Conservation (phyloP, 2,888 invertebrate species). For the Magallana nippona region DNA sequence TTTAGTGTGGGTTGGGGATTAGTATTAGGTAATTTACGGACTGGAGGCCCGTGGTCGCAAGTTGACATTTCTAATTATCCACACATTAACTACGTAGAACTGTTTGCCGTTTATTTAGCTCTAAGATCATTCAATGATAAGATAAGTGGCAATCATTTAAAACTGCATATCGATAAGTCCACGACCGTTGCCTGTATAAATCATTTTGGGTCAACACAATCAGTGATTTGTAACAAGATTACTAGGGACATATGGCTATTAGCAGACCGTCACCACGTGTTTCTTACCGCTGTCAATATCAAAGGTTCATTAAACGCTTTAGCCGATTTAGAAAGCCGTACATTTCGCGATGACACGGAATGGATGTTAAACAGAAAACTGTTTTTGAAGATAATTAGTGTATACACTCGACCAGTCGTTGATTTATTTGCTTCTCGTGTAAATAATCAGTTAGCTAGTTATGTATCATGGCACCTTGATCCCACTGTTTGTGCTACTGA, state of each 20-base stretch:
- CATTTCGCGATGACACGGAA: conserved; percentile 31
- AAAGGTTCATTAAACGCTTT: conserved; percentile 14
- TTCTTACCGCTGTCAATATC: conserved; percentile 23
- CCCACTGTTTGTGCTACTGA: not conserved
- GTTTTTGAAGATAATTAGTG: not conserved
- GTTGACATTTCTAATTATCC: no score
- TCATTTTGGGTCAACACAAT: conserved; percentile 18
- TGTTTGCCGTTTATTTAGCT: no score
- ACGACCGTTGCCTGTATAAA: conserved; percentile 9
- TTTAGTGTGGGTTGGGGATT: conserved; percentile 26
- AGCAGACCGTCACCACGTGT: not conserved
- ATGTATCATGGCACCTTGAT: conserved; percentile 35
- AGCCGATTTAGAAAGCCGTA: conserved; percentile 37
- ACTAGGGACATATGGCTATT: no score
- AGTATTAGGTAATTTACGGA: not conserved
- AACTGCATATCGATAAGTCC: conserved; percentile 36
- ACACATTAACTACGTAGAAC: no score
- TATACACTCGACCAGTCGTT: conserved; percentile 5
- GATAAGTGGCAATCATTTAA: conserved; percentile 21
- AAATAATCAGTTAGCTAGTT: conserved; percentile 15
- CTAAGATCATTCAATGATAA: not conserved
- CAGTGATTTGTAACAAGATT: not conserved
- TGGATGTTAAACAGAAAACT: conserved; percentile 35
- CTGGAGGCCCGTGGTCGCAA: conserved; percentile 31
- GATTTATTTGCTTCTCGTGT: conserved; percentile 31